These are phyloP conservation scores for Polydrusus cervinus DNA, from an alignment of 2,888 invertebrate genomes.

Conservation along the genomic window DNA sequence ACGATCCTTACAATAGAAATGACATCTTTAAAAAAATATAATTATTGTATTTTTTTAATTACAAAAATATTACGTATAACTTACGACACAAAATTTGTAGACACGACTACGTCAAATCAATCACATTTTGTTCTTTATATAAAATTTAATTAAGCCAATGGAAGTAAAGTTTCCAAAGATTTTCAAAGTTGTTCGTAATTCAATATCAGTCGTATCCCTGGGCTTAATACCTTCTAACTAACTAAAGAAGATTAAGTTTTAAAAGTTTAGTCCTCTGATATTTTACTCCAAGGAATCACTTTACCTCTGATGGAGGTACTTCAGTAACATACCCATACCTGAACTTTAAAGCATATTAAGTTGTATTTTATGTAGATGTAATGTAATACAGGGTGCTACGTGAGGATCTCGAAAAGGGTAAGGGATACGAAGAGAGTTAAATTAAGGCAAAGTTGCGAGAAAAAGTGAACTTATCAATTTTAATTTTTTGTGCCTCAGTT, in stretches of 20 bases:
- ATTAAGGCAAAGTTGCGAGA: too few species aligned
- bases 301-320: conserved; percentile 7
- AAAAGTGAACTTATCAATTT: too few species aligned
- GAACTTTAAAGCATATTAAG: too few species aligned
- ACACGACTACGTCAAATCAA: not conserved
- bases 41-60: not conserved
- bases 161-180: conserved; percentile 14
- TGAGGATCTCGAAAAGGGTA: too few species aligned
- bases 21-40: too few species aligned
- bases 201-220: conserved; percentile 20
- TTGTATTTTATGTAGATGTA: too few species aligned
- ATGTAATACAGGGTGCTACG: too few species aligned
- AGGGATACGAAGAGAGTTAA: too few species aligned
- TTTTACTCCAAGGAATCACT: conserved; percentile 18
- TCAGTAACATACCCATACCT: not conserved
- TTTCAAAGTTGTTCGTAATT: conserved; percentile 29
- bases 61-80: not conserved
- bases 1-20: too few species aligned
- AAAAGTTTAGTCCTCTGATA: conserved; percentile 29
- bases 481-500: too few species aligned
- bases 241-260: conserved; percentile 27
- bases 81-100: conserved; percentile 5
- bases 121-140: conserved; percentile 11
- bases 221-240: conserved; percentile 23
- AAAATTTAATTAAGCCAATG: conserved; percentile 29